Evolutionary conservation across 2,888 invertebrate species (phyloP), one percentile per base, ranked within the genome.

Genomic region (Mimas tiliae): DNA sequence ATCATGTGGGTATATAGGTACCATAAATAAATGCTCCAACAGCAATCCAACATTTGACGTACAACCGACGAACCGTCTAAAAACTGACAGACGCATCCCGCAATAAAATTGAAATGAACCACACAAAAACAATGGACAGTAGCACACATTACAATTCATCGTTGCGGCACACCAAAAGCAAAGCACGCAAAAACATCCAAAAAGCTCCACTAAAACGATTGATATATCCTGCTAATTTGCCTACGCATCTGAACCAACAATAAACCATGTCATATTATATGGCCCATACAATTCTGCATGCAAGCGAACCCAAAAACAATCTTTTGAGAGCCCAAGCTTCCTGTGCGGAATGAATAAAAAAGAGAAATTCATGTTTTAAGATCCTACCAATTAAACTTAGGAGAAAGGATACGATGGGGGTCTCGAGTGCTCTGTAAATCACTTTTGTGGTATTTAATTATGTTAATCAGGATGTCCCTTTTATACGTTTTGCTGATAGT

Each of bases 201-300:
- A 83, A 83, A 84, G 68, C 72, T 68, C 68, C 72, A 70, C 72
- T 76, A 80, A 78, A 74, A 73, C 87, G 92, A 93, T 91, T 90
- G 92, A 91, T 88, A 91, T 92, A 91, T 93, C 93, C 93, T 86
- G 84, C 92, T 93, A 93, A 93, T 93, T 93, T 92, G 90, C 86
- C 87, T 90, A 84, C 81, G 83, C 80, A 74, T 80, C 79, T 81
- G 79, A 76, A 77, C 77, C 74, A 75, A 82, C 87, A 90, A 90
- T 91, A 89, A 91, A 89, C 89, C 89, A 89, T 89, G 91, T 91
- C 92, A 93, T 92, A 91, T 92, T 88, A 85, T 87, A 88, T 88
- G 76, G 86, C 87, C 78, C 81, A 81, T 88, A 85, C 70, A 76
- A 77, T 75, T 78, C 74, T 78, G 79, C 82, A 77, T 88, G 85